These are phyloP conservation scores for Phenganax stokvisi DNA, from an alignment of 92 coral and sea anemone species.

Conservation along the genomic window DNA sequence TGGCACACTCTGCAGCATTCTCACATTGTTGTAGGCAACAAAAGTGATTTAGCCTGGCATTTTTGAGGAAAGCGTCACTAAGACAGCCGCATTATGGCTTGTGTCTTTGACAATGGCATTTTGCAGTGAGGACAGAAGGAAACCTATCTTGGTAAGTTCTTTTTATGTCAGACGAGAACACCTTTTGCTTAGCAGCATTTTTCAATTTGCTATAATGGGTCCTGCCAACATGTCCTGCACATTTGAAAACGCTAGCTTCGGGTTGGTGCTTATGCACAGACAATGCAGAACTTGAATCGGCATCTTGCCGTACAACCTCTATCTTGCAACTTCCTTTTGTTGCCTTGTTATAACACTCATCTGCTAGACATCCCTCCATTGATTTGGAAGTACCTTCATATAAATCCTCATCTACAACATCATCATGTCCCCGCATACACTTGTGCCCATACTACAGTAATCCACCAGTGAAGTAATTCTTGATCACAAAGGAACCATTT, in stretches of 20 bases:
- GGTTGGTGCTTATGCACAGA: conserved; percentile 15
- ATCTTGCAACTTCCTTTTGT: conserved; percentile 45
- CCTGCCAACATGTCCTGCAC: conserved; percentile 55
- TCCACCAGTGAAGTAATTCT: conserved; percentile 51
- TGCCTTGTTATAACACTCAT: conserved; percentile 43
- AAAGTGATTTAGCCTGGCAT: conserved; percentile 53
- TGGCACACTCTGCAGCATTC: conserved; percentile 39
- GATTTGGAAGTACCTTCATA: conserved; percentile 55
- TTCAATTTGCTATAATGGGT: conserved; percentile 45
- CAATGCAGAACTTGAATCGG: conserved; percentile 34
- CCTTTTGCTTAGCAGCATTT: conserved; percentile 38
- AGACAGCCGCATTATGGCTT: conserved; percentile 54
- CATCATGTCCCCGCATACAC: conserved; percentile 52
- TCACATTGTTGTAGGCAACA: conserved; percentile 52
- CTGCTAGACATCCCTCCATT: conserved; percentile 53
- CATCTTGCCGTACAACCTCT: conserved; percentile 52
- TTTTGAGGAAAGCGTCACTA: conserved; percentile 38
- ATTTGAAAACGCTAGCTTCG: conserved; percentile 16
- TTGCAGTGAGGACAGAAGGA: conserved; percentile 36
- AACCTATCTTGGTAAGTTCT: conserved; percentile 37
- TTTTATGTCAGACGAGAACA: conserved; percentile 26
- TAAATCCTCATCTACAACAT: conserved; percentile 49
- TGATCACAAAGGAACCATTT: conserved; percentile 29
- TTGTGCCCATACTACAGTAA: conserved; percentile 57
- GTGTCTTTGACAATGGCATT: conserved; percentile 49